These are phyloP conservation scores for Ptiloglossa arizonensis DNA, from an alignment of 1,140 invertebrate genomes.

Conservation along the genomic window DNA sequence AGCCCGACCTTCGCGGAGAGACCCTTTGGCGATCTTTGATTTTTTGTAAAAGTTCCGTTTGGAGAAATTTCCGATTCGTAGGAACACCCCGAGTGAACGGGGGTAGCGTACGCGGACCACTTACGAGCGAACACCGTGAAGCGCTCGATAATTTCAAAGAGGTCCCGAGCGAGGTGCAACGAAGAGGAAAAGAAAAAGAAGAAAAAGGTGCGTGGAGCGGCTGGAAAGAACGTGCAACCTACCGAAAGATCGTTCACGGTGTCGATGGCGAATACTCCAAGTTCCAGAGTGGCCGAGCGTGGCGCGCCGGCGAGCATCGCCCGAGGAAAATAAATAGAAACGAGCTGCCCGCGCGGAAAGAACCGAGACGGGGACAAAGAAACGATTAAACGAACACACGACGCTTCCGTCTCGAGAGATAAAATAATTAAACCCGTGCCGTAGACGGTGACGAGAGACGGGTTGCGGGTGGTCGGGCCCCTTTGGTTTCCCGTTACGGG, in stretches of 20 bases:
- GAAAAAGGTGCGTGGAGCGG: not conserved
- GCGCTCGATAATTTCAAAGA: constrained; percentile 56
- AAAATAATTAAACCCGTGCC: constrained; percentile 45
- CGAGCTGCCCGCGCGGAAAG: constrained; percentile 23
- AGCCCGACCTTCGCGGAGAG: too few relatives aligned
- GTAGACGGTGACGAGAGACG: too few relatives aligned
- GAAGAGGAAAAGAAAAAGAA: not conserved
- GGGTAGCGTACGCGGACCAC: constrained; percentile 22
- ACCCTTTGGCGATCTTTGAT: too few relatives aligned
- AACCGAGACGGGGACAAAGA: constrained; percentile 26
- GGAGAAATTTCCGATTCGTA: too few relatives aligned
- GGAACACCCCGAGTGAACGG: too few relatives aligned
- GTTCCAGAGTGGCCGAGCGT: constrained; percentile 42
- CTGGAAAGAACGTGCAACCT: constrained; percentile 42
- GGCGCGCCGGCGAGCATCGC: constrained; percentile 1
- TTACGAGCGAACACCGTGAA: constrained; percentile 45
- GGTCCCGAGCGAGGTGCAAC: not conserved
- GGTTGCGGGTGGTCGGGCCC: too few relatives aligned
- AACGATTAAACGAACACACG: constrained; percentile 42
- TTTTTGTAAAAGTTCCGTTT: too few relatives aligned
- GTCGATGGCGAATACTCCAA: constrained; percentile 35
- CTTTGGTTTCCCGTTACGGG: too few relatives aligned
- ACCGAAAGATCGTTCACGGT: constrained; percentile 47
- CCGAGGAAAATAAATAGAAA: constrained; percentile 48
- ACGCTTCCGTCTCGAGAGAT: constrained; percentile 28